A percentile compares a stretch with the other conserved stretches of the same genome.
Evolutionary conservation across 2,888 invertebrate species (phyloP).

Genomic region (Agrotis segetum): DNA sequence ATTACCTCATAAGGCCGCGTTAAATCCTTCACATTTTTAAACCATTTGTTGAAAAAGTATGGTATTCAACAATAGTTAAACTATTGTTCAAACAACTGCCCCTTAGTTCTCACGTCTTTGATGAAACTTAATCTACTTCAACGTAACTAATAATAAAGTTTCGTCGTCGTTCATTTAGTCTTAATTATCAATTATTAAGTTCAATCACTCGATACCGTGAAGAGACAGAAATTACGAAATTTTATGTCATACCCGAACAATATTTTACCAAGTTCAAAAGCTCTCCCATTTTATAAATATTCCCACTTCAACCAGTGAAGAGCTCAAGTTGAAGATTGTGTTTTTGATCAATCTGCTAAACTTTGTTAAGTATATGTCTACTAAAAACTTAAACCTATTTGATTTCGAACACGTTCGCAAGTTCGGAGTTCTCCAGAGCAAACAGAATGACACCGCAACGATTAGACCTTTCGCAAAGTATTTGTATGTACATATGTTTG

Average conservation of each 20-base stretch:
- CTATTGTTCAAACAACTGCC: too few species aligned
- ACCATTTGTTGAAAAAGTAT: too few species aligned
- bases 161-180: slow-evolving; percentile 16
- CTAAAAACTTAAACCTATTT: slow-evolving; percentile 42
- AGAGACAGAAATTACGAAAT: slow-evolving; percentile 14
- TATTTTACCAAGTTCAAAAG: slow-evolving; percentile 32
- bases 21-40: too few species aligned
- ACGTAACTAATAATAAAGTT: slow-evolving; percentile 42
- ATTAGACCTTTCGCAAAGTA: slow-evolving; percentile 51
- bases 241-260: slow-evolving; percentile 21
- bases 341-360: slow-evolving; percentile 36
- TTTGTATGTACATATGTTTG: slow-evolving; percentile 52
- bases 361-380: slow-evolving; percentile 35
- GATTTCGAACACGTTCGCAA: slow-evolving; percentile 37
- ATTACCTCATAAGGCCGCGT: not conserved
- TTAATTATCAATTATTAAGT: slow-evolving; percentile 34
- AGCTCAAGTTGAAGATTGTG: slow-evolving; percentile 29
- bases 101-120: too few species aligned
- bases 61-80: too few species aligned
- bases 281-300: slow-evolving; percentile 16
- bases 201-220: slow-evolving; percentile 23
- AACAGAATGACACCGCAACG: slow-evolving; percentile 42
- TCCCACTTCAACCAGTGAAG: slow-evolving; percentile 8
- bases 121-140: not conserved
- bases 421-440: slow-evolving; percentile 28